Conservation (phyloP, 2,797 vertebrate species). For the Neosilurus mollespiculum region DNA sequence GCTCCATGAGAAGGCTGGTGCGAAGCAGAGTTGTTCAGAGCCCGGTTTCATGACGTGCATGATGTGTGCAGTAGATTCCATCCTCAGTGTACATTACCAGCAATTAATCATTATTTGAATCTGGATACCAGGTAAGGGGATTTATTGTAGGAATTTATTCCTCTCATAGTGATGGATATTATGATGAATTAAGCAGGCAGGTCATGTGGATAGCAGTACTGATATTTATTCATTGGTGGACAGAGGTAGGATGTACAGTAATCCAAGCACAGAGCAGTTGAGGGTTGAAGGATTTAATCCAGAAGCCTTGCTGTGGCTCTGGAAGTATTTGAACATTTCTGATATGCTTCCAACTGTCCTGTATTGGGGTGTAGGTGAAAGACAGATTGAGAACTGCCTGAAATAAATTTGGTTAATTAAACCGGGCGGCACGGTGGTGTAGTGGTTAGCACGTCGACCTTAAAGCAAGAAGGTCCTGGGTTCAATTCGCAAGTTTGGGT, state of each 20-base stretch:
- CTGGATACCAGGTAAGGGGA: background rate
- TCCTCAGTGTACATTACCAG: background rate
- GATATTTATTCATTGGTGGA: background rate
- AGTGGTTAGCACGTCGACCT: no score
- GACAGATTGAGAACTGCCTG: background rate
- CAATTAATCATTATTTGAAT: background rate
- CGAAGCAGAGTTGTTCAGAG: conserved; percentile 13
- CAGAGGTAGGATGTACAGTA: background rate
- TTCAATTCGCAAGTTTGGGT: no score
- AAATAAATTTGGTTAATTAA: background rate
- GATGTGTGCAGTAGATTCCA: conserved; percentile 10
- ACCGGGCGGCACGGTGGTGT: no score
- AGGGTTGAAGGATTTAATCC: background rate
- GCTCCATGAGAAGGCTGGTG: conserved; percentile 8
- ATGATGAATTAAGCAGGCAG: background rate
- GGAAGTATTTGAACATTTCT: background rate
- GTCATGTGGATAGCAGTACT: background rate
- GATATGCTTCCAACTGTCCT: background rate
- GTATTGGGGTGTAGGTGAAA: background rate
- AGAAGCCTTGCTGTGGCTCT: background rate
- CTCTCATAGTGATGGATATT: conserved; percentile 5
- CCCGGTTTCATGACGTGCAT: conserved; percentile 22
- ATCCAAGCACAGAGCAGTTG: background rate
- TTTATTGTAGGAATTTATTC: background rate
- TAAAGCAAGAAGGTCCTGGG: no score